phyloP scores from a whole-genome alignment of 2,797 vertebrate genomes.

The Peromyscus attwateri region DNA sequence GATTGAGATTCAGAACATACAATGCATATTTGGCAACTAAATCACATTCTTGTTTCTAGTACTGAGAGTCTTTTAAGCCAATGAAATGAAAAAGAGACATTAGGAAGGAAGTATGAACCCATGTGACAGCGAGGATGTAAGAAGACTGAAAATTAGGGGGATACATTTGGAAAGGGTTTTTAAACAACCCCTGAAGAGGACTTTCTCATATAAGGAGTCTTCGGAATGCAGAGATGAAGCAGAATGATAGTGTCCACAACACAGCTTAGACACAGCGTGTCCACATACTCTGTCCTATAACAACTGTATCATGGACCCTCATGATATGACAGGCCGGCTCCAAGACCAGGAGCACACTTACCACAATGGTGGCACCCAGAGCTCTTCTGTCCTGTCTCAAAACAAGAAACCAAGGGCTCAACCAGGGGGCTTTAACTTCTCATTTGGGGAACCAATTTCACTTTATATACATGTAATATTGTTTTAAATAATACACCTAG shows the following conservation, averaged over 20 bases:
- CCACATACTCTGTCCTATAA: neutral
- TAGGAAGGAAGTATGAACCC: neutral
- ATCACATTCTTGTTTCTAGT: neutral
- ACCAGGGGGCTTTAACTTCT: neutral
- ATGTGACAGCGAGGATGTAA: neutral
- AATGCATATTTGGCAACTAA: neutral
- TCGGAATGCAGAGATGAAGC: neutral
- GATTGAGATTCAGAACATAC: neutral
- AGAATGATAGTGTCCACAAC: neutral
- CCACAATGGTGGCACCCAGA: neutral
- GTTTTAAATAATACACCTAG: neutral
- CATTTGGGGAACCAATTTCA: neutral
- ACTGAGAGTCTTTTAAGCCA: neutral
- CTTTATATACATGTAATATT: neutral
- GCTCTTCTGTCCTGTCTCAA: constrained; percentile 14
- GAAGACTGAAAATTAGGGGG: neutral
- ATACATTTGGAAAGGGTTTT: neutral
- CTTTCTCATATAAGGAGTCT: neutral
- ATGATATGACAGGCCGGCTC: neutral
- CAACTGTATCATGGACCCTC: too few relatives aligned
- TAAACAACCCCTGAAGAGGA: neutral
- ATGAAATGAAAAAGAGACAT: neutral
- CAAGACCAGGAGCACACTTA: neutral
- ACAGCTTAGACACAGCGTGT: neutral
- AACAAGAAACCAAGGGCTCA: neutral